A percentile compares a stretch with the other conserved stretches of the same genome.
Evolutionary conservation across 2,888 invertebrate species (phyloP).

Genomic region (Eristalinus sepulchralis): DNA sequence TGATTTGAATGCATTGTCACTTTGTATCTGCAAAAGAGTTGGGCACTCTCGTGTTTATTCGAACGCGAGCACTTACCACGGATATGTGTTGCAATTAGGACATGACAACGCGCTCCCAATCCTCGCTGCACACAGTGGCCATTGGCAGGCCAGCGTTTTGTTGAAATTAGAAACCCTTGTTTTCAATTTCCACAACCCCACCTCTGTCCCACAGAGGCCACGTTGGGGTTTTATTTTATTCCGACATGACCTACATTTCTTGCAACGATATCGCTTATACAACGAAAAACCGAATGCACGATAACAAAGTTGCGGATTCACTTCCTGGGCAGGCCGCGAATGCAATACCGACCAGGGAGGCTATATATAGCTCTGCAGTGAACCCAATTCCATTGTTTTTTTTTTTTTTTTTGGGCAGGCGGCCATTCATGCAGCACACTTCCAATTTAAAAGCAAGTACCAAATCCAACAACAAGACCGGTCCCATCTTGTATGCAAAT

Average conservation of each 20-base stretch:
- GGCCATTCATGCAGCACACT: constrained; percentile 49
- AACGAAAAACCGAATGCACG: constrained; percentile 49
- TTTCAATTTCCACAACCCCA: constrained; percentile 30
- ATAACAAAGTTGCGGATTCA: constrained; percentile 67
- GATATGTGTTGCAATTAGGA: constrained; percentile 60
- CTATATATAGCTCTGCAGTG: constrained; percentile 49
- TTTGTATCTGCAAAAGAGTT: constrained; percentile 42
- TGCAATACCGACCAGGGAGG: not conserved
- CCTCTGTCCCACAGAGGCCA: not conserved
- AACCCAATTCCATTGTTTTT: constrained; percentile 64
- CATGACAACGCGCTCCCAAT: not conserved
- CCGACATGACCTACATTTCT: constrained; percentile 44
- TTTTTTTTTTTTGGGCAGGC: constrained; percentile 57
- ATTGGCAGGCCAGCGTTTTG: constrained; percentile 30
- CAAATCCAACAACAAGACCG: constrained; percentile 2
- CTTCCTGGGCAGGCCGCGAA: constrained; percentile 55
- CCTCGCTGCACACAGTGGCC: constrained; percentile 22
- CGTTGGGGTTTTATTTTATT: not conserved
- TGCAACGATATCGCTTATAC: constrained; percentile 40
- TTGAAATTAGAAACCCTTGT: constrained; percentile 64
- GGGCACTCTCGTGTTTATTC: constrained; percentile 32
- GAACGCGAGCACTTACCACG: not conserved
- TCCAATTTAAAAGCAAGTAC: constrained; percentile 52
- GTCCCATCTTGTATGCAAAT: constrained; percentile 31
- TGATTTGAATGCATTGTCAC: constrained; percentile 68